Base-by-base conservation (phyloP, 2,888 invertebrate genomes). In the Dascillus cervinus region DNA sequence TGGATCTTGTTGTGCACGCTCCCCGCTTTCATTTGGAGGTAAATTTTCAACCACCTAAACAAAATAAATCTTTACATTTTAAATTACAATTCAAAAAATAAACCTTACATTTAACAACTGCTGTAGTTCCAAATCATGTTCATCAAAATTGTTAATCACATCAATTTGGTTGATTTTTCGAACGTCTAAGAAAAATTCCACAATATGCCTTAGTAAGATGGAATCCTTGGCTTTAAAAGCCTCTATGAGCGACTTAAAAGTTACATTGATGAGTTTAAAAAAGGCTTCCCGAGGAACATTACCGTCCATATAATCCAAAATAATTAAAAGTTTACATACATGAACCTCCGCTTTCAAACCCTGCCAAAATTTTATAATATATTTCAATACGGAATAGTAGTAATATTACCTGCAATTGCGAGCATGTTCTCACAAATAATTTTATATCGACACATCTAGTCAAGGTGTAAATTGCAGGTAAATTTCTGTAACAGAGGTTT, bases 401-500 rank as follows among this genome's bases (percentile, higher is more conserved):
- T n/a, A n/a, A n/a, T n/a, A n/a, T 57, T 52, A 75, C 75, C 68
- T 77, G 73, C 38, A 79, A 65, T 44, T 67, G 72, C 15, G 79
- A 64, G 37, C 81, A 67, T 45, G 72, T 72, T 22, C 72, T 69
- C 20, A 81, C 65, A 59, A 82, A 77, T 37, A 72, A 70, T 53
- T 81, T 82, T 1, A 77, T 74, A 47, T 85, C 81, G 0, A 84
- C 75, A 3, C 76, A 76, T 39, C 81, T 72, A 67, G 82, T 75
- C 14, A 87, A 64, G 0, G 79, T 73, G 50, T 84, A 82, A 21
- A 84, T 71, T 0, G 82, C 83, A 1, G 82, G 78, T 34, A 82
- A 62, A 58, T 87, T 87, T 43, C 80, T 82, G 52, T 84, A 82
- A 57, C 85, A 86, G 2, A 87, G 62, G 65, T 87, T 87, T 1